These are phyloP conservation scores for Chelon auratus DNA, from an alignment of 2,797 vertebrate genomes.

Conservation along the genomic window DNA sequence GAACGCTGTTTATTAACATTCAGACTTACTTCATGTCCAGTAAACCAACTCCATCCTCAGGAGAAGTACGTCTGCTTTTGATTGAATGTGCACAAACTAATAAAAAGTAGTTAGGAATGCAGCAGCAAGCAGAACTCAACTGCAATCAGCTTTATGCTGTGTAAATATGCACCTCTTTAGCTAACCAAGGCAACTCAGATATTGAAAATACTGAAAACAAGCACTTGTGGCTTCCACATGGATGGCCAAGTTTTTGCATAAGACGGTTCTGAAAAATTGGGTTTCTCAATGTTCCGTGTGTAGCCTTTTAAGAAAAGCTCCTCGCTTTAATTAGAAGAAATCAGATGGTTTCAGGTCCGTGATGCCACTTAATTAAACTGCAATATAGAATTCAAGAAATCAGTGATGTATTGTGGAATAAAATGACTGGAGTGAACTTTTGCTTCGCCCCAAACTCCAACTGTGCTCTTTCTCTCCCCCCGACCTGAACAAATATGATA, in stretches of 20 bases:
- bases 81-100: constrained; percentile 24
- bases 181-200: constrained; percentile 31
- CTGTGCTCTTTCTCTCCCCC: neutral
- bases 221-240: constrained; percentile 29
- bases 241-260: constrained; percentile 46
- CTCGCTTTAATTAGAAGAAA: constrained; percentile 47
- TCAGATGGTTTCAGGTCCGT: constrained; percentile 18
- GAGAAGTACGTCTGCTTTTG: neutral
- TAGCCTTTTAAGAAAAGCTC: constrained; percentile 24
- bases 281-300: constrained; percentile 35
- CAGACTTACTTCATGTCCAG: neutral
- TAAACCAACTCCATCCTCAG: neutral
- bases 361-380: constrained; percentile 34
- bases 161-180: constrained; percentile 11
- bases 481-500: constrained; percentile 39
- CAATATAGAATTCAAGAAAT: constrained; percentile 21
- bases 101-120: constrained; percentile 9
- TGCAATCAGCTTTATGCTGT: constrained; percentile 14
- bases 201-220: constrained; percentile 42
- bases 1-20: constrained; percentile 7
- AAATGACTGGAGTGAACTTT: constrained; percentile 20
- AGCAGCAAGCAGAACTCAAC: constrained; percentile 21
- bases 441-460: neutral
- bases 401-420: constrained; percentile 20
- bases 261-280: constrained; percentile 16